Percentiles rank a stretch among this genome's conserved stretches.
These are phyloP conservation scores for Halcyon leucocephala DNA, from an alignment of 2,797 vertebrate genomes.

Conservation along the genomic window DNA sequence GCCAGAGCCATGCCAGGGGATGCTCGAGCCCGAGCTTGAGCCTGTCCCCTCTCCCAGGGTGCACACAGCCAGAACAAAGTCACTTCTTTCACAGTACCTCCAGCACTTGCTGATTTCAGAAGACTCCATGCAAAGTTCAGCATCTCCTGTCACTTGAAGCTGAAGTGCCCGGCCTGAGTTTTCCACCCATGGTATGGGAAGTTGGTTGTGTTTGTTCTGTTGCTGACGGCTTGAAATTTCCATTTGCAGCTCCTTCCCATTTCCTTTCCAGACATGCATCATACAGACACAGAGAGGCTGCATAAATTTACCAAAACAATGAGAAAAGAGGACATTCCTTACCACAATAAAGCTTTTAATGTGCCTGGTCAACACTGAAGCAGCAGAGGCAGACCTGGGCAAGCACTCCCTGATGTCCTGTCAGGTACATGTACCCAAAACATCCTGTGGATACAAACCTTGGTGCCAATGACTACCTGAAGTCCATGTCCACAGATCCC, in stretches of 20 bases:
- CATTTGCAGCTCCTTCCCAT: background rate
- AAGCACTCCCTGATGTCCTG: background rate
- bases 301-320: background rate
- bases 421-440: background rate
- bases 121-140: background rate
- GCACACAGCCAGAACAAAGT: background rate
- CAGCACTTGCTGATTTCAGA: background rate
- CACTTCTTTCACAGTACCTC: background rate
- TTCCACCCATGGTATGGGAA: background rate
- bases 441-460: background rate
- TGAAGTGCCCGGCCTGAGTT: background rate
- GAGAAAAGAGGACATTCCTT: background rate
- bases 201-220: background rate
- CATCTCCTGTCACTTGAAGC: background rate
- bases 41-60: background rate
- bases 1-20: background rate
- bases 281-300: background rate
- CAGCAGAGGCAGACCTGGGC: background rate
- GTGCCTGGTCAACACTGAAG: background rate
- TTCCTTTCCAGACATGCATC: background rate
- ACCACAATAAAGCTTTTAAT: background rate
- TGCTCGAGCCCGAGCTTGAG: background rate
- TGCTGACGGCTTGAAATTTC: background rate
- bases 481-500: rapidly evolving
- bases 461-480: background rate